Evolutionary conservation across 2,888 invertebrate species (phyloP), one percentile per base, ranked within the genome.

Genomic region (Hybos culiciformis): DNA sequence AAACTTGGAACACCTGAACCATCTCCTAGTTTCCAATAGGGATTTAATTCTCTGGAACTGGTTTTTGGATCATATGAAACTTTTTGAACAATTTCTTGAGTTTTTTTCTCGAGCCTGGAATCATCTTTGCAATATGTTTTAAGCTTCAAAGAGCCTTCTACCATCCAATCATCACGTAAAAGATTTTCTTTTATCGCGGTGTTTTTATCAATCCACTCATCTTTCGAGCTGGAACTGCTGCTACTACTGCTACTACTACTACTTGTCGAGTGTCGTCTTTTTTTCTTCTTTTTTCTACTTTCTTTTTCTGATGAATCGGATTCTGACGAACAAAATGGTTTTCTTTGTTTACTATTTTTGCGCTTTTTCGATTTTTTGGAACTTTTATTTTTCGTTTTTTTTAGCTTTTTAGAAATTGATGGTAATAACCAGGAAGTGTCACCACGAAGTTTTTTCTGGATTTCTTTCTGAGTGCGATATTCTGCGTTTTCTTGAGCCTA

Each of bases 21-120:
- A 32, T 32, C 15, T 36, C 88, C 90, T 63, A 81, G 72, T 69
- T 83, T 90, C 91, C 92, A 93, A 58, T 87, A 85, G 0, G 90
- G 92, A 71, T 94, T 94, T 42, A 93, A 67, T 67, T 94, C 93
- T 55, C 80, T 70, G 2, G 64, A 66, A 60, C 80, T 81, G 48
- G 78, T 78, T 1, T 80, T 75, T 14, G 84, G 83, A 60, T 78
- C 73, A 53, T 80, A 79, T 32, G 73, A 68, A 55, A 75, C 72
- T 52, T 73, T 72, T 45, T 70, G 62, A 51, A 69, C 69, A 43
- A 72, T 68, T 41, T 71, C 67, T 39, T 72, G 68, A 39, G 67
- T 65, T 49, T 71, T 68, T 39, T 67, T 60, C 17, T 59, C 55
- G 80, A 59, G 73, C 71, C 48, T 55, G 41, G 63, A 53, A 39